A percentile compares a stretch with the other conserved stretches of the same genome.
Evolutionary conservation across 2,888 invertebrate species (phyloP).

Genomic region (Drosophila mercatorum): DNA sequence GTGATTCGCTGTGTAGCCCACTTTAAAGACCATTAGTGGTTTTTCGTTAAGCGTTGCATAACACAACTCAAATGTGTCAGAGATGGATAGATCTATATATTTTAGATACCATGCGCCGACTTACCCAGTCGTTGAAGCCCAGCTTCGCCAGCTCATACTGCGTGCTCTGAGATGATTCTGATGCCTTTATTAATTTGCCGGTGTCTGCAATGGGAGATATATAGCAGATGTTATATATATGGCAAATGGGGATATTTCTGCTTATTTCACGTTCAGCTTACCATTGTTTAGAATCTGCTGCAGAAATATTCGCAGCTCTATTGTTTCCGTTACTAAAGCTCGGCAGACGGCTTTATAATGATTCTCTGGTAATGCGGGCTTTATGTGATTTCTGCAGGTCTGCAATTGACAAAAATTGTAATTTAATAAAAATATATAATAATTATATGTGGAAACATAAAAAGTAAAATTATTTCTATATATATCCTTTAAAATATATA

Average conservation of each 20-base stretch:
- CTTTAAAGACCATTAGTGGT: conserved; percentile 69
- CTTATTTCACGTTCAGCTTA: conserved; percentile 57
- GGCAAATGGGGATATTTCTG: too few species aligned
- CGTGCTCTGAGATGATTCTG: conserved; percentile 85
- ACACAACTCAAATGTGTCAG: conserved; percentile 8
- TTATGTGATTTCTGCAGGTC: conserved; percentile 86
- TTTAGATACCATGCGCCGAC: conserved; percentile 60
- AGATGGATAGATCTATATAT: not conserved
- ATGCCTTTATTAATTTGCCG: conserved; percentile 86
- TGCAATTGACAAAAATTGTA: conserved; percentile 63
- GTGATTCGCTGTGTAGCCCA: conserved; percentile 50
- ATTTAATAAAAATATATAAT: not conserved
- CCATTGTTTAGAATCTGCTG: conserved; percentile 90
- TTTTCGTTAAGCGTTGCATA: conserved; percentile 48
- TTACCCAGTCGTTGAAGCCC: conserved; percentile 96
- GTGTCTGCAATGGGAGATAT: conserved; percentile 85
- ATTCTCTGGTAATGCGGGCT: conserved; percentile 85
- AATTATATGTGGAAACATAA: not conserved
- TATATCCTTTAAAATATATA: not conserved
- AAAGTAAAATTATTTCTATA: not conserved
- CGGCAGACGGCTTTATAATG: conserved; percentile 95
- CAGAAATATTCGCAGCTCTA: conserved; percentile 95
- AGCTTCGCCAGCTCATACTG: conserved; percentile 91
- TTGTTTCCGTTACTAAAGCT: conserved; percentile 95
- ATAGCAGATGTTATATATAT: not conserved